Percentiles rank a stretch among this genome's conserved stretches.
phyloP scores from a whole-genome alignment of 2,113 vertebrate species.

The Plecotus auritus region DNA sequence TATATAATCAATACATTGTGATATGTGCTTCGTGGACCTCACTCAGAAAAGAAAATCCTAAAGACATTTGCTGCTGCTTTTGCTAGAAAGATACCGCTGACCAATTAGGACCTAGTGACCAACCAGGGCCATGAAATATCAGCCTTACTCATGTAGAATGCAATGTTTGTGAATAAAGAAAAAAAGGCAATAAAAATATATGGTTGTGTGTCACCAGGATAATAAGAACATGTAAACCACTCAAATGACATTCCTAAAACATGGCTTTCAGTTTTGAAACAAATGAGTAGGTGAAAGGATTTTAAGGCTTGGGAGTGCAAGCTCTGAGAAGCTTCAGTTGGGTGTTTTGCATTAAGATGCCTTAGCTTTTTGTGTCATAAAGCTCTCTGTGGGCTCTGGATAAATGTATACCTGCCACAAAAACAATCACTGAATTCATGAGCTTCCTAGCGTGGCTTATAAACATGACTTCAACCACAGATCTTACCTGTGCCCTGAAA shows the following conservation, averaged over 20 bases:
- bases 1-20: neutral
- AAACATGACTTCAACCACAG: neutral
- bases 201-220: neutral
- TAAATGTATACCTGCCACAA: neutral
- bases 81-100: neutral
- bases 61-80: neutral
- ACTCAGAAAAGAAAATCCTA: neutral
- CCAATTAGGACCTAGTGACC: neutral
- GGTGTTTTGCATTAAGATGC: neutral
- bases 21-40: neutral
- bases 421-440: neutral
- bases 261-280: slow-evolving; percentile 7
- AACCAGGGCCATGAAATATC: neutral
- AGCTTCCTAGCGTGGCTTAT: neutral
- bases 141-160: neutral
- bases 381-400: neutral
- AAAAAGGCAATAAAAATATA: neutral
- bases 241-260: slow-evolving; percentile 8
- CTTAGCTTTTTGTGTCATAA: neutral
- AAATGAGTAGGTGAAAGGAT: slow-evolving; percentile 12
- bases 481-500: slow-evolving; percentile 70
- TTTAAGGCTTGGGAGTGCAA: neutral
- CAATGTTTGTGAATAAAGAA: neutral
- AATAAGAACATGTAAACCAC: neutral
- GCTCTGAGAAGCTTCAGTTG: neutral